Base-by-base conservation (phyloP, 2,888 invertebrate species). In the Bembecia ichneumoniformis region DNA sequence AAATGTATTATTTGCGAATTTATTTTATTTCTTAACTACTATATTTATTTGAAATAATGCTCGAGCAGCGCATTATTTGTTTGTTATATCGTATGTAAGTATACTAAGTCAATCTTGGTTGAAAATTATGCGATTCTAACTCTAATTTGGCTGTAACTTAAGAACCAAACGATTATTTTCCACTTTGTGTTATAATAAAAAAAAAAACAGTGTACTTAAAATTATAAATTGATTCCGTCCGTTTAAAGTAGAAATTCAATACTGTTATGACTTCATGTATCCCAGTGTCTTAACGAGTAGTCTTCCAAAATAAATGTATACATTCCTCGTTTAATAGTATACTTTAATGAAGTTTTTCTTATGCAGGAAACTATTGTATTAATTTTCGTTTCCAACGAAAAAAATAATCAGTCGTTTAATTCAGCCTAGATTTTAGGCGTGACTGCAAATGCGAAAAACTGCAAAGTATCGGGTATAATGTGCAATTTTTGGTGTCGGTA, bases 401-500 rank as follows among this genome's bases (percentile, higher is more conserved):
- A 20, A 20, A 20, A 28, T n/a, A n/a, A 28, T 1, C 28, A 28
- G 28, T 28, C 28, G 5, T 7, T 28, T 28, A 28, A 28, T 28
- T 28, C 28, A 57, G 73, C 80, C 82, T 72, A 68, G 51, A 51
- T 53, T 28, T 28, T 60, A 74, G 84, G 87, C 78, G 73, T 78
- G 87, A 87, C 88, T 86, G 83, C 82, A 80, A 77, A 77, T 79
- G 80, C 82, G 83, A 86, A 87, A 88, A 86, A 46, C 16, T 40
- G 40, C 88, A 88, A 89, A 89, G 88, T 89, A 91, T 93, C 92
- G 93, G 93, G 93, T 92, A 92, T 90, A 90, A 92, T 92, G 93
- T 93, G 93, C 93, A 93, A 93, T 93, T 91, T 84, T 89, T 91
- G 91, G 91, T 91, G 91, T 89, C 89, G 91, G 90, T 88, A 83